Evolutionary conservation across 2,888 invertebrate species (phyloP).

Genomic region (Apotomis turbidana): DNA sequence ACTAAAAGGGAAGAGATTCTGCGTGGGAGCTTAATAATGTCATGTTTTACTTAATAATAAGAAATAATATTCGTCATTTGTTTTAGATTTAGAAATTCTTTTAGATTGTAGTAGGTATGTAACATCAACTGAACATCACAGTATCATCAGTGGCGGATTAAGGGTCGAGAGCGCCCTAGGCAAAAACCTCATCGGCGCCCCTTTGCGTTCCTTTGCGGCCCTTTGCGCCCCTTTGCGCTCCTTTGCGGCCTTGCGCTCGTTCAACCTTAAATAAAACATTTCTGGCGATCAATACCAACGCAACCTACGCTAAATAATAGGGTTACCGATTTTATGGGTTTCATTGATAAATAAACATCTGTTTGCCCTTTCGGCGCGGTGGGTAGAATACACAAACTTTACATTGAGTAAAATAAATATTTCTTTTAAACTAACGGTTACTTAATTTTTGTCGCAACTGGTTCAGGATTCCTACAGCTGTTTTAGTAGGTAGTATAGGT

Average conservation of each 20-base stretch:
- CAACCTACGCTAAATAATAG: constrained; percentile 7
- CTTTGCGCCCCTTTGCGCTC: too few relatives aligned
- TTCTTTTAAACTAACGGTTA: constrained; percentile 2
- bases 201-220: too few relatives aligned
- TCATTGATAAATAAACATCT: constrained; percentile 26
- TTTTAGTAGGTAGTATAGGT: too few relatives aligned
- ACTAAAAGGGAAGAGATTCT: not conserved
- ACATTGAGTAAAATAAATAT: constrained; percentile 4
- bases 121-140: too few relatives aligned
- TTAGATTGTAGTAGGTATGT: too few relatives aligned
- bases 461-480: constrained; percentile 1
- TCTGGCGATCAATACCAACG: constrained; percentile 4
- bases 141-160: too few relatives aligned
- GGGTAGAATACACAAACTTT: constrained; percentile 21
- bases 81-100: too few relatives aligned
- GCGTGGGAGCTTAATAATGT: constrained; percentile 19
- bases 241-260: too few relatives aligned
- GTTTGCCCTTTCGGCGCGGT: constrained; percentile 11
- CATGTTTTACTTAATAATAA: constrained; percentile 1
- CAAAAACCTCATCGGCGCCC: too few relatives aligned
- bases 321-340: constrained; percentile 20
- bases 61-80: constrained; percentile 7
- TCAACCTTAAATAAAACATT: not conserved
- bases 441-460: not conserved
- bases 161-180: too few relatives aligned